Evolutionary conservation across 2,113 vertebrate genomes (phyloP).

Genomic region (Corynorhinus townsendii): DNA sequence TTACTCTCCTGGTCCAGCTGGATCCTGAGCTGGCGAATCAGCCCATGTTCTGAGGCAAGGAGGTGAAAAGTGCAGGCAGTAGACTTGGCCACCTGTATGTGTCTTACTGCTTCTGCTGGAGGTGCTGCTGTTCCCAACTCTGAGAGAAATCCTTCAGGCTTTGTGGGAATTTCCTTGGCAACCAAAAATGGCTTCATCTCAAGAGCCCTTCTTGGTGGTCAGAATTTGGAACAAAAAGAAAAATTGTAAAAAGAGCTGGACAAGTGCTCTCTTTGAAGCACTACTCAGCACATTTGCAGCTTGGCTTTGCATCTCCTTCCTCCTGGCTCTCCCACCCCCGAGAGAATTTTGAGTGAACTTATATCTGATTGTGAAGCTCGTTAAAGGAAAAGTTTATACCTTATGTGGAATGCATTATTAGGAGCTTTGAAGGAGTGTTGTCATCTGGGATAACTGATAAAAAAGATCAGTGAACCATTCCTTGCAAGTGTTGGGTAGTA

Average conservation of each 20-base stretch:
- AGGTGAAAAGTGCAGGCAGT: background rate
- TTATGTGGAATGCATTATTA: background rate
- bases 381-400: background rate
- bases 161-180: conserved; percentile 71
- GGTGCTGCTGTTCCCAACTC: conserved; percentile 2
- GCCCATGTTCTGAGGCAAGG: background rate
- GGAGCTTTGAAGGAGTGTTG: conserved; percentile 25
- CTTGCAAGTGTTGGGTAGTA: conserved; percentile 40
- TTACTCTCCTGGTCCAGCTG: background rate
- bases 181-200: background rate
- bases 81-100: background rate
- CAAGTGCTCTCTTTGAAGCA: background rate
- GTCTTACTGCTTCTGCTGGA: background rate
- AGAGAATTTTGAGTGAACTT: conserved; percentile 3
- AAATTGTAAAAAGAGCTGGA: background rate
- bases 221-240: conserved; percentile 31
- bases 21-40: background rate
- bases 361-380: background rate
- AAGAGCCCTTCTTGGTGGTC: conserved; percentile 31
- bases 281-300: background rate
- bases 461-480: conserved; percentile 43
- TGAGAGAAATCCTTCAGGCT: conserved; percentile 35
- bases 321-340: fast-evolving
- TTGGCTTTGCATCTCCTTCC: background rate
- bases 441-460: conserved; percentile 17